These are phyloP conservation scores for Lepidostoma basale DNA, from an alignment of 1,140 invertebrate species.

Conservation along the genomic window DNA sequence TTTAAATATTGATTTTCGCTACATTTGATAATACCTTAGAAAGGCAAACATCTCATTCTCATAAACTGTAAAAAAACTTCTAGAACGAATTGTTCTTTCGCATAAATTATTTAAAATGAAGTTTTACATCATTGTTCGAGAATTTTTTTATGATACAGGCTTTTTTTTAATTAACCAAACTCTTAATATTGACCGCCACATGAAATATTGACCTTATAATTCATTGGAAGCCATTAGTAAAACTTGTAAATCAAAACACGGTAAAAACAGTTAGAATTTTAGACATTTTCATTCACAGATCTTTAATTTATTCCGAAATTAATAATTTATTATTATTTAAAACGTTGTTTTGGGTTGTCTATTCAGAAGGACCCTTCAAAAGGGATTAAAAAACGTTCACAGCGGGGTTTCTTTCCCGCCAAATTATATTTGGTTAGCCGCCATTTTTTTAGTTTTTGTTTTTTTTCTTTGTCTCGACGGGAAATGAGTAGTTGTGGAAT, in stretches of 20 bases:
- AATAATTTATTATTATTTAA: neutral
- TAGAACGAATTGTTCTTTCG: too few relatives aligned
- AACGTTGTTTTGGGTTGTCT: too few relatives aligned
- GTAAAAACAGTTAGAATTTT: neutral
- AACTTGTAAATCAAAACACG: neutral
- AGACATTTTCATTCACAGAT: neutral
- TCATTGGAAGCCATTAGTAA: neutral
- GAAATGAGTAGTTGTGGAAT: neutral
- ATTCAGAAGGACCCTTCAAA: neutral
- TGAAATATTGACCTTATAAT: neutral
- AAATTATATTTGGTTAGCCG: constrained; percentile 3
- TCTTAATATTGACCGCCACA: too few relatives aligned
- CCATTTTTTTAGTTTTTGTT: neutral
- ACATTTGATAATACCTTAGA: too few relatives aligned
- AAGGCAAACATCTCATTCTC: too few relatives aligned
- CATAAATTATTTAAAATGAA: too few relatives aligned
- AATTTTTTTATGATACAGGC: too few relatives aligned
- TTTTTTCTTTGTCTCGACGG: neutral
- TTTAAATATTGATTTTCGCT: too few relatives aligned
- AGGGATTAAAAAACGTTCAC: neutral
- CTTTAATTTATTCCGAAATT: neutral
- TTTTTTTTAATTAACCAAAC: too few relatives aligned
- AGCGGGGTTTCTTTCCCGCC: neutral
- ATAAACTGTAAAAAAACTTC: too few relatives aligned
- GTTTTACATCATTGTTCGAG: too few relatives aligned